phyloP scores from a whole-genome alignment of 1,140 invertebrate genomes.

The Riptortus pedestris region DNA sequence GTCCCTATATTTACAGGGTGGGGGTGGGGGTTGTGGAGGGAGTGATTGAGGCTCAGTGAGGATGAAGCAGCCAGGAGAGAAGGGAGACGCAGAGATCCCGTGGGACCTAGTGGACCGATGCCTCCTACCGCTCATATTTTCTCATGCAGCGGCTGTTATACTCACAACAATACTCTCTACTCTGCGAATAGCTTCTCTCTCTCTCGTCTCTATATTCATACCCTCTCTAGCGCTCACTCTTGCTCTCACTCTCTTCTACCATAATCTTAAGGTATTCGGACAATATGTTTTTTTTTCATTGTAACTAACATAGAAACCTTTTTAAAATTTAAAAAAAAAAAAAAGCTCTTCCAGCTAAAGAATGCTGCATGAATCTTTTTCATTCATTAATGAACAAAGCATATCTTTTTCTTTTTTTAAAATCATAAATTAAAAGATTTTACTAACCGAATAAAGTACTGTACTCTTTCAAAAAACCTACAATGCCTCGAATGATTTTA shows the following conservation, averaged over 20 bases:
- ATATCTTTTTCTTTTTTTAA: too few species aligned
- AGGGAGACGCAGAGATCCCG: conserved; percentile 37
- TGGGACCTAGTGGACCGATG: conserved; percentile 70
- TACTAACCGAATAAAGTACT: too few species aligned
- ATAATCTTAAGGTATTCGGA: conserved; percentile 68
- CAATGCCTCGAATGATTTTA: too few species aligned
- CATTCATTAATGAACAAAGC: too few species aligned
- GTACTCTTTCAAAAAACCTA: too few species aligned
- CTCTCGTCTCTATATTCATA: conserved; percentile 62
- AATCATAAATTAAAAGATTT: too few species aligned
- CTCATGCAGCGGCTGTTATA: conserved; percentile 62
- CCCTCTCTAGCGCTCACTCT: conserved; percentile 57
- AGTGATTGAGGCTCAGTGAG: background rate
- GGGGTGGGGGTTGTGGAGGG: background rate
- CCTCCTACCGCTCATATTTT: conserved; percentile 61
- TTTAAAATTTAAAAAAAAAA: too few species aligned
- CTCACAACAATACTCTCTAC: conserved; percentile 56
- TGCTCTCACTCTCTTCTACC: conserved; percentile 63
- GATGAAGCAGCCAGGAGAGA: conserved; percentile 3
- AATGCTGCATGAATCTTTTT: too few species aligned
- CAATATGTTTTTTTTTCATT: background rate
- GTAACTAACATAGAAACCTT: too few species aligned
- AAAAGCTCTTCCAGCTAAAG: too few species aligned
- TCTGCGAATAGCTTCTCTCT: conserved; percentile 57
- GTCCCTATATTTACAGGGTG: conserved; percentile 5